phyloP scores from a whole-genome alignment of 2,888 invertebrate species.

The Leptinotarsa haldemani region DNA sequence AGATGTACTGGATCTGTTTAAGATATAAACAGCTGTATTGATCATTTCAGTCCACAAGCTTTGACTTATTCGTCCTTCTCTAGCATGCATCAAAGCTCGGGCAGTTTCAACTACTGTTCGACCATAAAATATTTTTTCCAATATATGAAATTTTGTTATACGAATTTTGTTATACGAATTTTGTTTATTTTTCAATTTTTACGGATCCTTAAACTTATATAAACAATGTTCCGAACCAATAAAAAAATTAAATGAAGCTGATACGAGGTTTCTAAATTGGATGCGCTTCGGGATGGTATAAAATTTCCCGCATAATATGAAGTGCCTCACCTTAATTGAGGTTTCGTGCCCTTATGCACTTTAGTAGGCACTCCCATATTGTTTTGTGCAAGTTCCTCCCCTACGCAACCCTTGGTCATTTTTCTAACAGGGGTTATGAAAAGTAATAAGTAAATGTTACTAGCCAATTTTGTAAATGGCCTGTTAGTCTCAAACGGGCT shows the following conservation, averaged over 20 bases:
- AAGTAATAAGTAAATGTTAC: conserved; percentile 20
- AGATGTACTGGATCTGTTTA: too few species aligned
- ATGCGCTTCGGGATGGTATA: neutral
- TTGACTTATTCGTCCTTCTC: too few species aligned
- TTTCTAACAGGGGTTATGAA: conserved; percentile 17
- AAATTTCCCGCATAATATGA: neutral
- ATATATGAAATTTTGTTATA: too few species aligned
- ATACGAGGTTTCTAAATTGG: neutral
- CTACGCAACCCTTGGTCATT: conserved; percentile 2
- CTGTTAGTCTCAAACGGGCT: neutral
- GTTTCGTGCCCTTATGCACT: conserved; percentile 16
- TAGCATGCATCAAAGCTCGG: too few species aligned
- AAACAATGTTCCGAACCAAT: neutral
- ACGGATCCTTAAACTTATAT: too few species aligned
- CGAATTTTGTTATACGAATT: too few species aligned
- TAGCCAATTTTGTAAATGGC: conserved; percentile 18
- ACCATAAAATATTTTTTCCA: too few species aligned
- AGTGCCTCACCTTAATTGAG: conserved; percentile 3
- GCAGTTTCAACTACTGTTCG: too few species aligned
- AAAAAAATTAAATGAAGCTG: neutral
- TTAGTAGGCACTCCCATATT: conserved; percentile 14
- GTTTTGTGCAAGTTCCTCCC: conserved; percentile 13
- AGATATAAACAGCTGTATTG: too few species aligned
- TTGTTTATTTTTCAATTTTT: too few species aligned
- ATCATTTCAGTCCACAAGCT: too few species aligned